These are phyloP conservation scores for Carcina quercana DNA, from an alignment of 2,888 invertebrate species.

Conservation along the genomic window DNA sequence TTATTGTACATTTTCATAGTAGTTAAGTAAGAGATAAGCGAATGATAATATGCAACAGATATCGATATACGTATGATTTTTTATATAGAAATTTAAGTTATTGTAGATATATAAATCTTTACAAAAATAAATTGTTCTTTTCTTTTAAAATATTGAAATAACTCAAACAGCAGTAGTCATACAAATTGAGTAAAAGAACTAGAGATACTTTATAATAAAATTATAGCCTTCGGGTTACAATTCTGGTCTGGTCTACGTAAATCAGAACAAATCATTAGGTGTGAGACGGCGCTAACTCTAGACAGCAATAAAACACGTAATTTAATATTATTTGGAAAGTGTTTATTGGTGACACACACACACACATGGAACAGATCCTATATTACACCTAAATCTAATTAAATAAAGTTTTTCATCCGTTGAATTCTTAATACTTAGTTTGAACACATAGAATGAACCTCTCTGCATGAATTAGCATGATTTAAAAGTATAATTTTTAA, in stretches of 20 bases:
- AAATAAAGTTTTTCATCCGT: not conserved
- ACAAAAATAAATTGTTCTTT: constrained; percentile 21
- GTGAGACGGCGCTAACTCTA: too few species aligned
- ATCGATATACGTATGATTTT: constrained; percentile 7
- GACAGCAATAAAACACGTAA: constrained; percentile 5
- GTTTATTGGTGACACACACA: constrained; percentile 43
- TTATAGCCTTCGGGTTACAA: too few species aligned
- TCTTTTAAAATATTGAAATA: too few species aligned
- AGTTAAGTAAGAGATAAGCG: constrained; percentile 1
- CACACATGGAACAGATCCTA: constrained; percentile 35
- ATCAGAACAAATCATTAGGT: too few species aligned
- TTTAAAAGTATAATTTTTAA: not conserved
- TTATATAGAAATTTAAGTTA: constrained; percentile 18
- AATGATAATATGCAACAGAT: constrained; percentile 4
- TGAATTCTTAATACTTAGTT: constrained; percentile 4
- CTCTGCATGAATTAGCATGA: not conserved
- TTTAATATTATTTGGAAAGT: constrained; percentile 25
- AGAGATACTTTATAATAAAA: too few species aligned
- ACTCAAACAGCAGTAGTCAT: too few species aligned
- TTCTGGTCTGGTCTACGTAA: too few species aligned
- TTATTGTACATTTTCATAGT: constrained; percentile 36
- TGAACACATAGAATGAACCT: constrained; percentile 36
- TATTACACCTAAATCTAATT: not conserved
- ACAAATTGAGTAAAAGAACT: too few species aligned
- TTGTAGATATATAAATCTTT: constrained; percentile 33